Evolutionary conservation across 2,888 invertebrate species (phyloP).

Genomic region (Drosophila melanocephala): DNA sequence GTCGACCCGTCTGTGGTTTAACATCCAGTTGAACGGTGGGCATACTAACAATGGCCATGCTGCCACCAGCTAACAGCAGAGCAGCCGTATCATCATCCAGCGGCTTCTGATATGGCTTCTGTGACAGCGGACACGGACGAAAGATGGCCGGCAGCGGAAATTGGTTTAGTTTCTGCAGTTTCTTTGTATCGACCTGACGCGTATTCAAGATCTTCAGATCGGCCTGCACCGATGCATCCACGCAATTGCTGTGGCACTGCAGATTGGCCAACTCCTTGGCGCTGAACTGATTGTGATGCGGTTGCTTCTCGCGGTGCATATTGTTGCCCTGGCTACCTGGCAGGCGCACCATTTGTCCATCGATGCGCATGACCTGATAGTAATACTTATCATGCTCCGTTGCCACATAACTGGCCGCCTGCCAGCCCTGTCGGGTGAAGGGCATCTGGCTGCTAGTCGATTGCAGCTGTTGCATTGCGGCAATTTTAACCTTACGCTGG

Average conservation of each 20-base stretch:
- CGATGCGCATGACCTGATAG: conserved; percentile 82
- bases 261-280: conserved; percentile 10
- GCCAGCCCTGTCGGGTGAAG: conserved; percentile 84
- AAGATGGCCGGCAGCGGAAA: conserved; percentile 70
- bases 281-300: conserved; percentile 65
- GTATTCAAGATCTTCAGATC: conserved; percentile 72
- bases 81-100: conserved; percentile 81
- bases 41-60: conserved; percentile 84
- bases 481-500: conserved; percentile 77
- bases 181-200: conserved; percentile 16
- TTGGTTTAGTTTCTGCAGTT: conserved; percentile 68
- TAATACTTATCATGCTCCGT: conserved; percentile 84
- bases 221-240: conserved; percentile 64
- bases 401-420: conserved; percentile 83
- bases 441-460: conserved; percentile 75
- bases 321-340: conserved; percentile 83
- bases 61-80: conserved; percentile 76
- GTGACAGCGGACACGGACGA: conserved; percentile 84
- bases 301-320: conserved; percentile 66
- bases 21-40: conserved; percentile 84
- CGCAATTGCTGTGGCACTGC: conserved; percentile 55
- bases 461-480: conserved; percentile 78
- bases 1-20: conserved; percentile 80
- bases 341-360: conserved; percentile 75
- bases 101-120: conserved; percentile 79